Evolutionary conservation across 1,140 invertebrate species (phyloP).

Genomic region (Anagrus nilaparvatae): DNA sequence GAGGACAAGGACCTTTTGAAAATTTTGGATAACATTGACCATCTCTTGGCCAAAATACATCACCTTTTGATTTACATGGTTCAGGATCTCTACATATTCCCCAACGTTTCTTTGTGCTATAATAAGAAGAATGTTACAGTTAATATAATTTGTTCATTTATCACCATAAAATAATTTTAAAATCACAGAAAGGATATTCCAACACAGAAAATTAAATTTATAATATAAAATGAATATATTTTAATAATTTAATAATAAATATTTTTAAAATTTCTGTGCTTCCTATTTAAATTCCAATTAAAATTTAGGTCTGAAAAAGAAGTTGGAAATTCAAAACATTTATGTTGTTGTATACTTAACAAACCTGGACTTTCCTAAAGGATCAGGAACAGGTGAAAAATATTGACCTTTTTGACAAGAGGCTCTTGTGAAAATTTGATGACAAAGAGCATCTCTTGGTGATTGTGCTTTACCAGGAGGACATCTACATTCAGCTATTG

Average conservation of each 20-base stretch:
- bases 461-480: slow-evolving; percentile 63
- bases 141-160: too few relatives aligned
- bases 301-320: too few relatives aligned
- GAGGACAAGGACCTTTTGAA: slow-evolving; percentile 62
- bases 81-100: slow-evolving; percentile 57
- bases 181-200: too few relatives aligned
- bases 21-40: slow-evolving; percentile 58
- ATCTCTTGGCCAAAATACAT: slow-evolving; percentile 63
- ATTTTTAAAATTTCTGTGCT: too few relatives aligned
- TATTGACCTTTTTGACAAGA: slow-evolving; percentile 61
- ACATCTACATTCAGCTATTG: slow-evolving; percentile 64
- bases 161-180: too few relatives aligned
- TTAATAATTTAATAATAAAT: too few relatives aligned
- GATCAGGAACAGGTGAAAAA: slow-evolving; percentile 52
- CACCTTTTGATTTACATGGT: slow-evolving; percentile 45
- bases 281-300: too few relatives aligned
- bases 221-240: too few relatives aligned
- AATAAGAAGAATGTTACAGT: too few relatives aligned
- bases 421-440: slow-evolving; percentile 58
- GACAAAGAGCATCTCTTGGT: slow-evolving; percentile 47
- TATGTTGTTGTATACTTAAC: too few relatives aligned
- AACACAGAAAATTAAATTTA: too few relatives aligned
- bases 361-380: slow-evolving; percentile 25
- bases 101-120: slow-evolving; percentile 44
- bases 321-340: too few relatives aligned